Base-by-base conservation (phyloP, 2,797 vertebrate genomes). In the Ataeniobius toweri region DNA sequence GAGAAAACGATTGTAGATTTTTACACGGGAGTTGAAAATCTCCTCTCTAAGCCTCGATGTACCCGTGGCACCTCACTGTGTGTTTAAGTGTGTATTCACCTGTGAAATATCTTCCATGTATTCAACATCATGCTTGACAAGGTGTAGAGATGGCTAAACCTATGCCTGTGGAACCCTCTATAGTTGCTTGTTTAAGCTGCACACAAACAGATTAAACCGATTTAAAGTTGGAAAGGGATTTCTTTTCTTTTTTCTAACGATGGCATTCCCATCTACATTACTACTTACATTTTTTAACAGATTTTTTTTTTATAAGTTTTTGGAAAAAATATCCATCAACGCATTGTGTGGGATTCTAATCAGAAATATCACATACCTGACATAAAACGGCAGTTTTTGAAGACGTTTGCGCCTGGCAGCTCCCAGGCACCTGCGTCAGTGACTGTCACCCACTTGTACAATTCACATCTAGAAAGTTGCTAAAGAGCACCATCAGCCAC, bases 61-160 rank as follows among this genome's bases (percentile, higher is more conserved):
- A 71, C 71, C 77, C 73, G 73, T 78, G 20, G 36, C 86, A 73
- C 63, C 46, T 80, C 71, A 28, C 53, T 70, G 56, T 36, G 75
- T 82, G 76, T 87, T 55, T 84, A 76, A 76, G 51, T 88, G 86
- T 81, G 80, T 85, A 46, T 83, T 88, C 89, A 88, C 81, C 84
- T 89, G 88, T 91, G 86, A 91, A 89, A 92, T 86, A 82, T 84
- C 71, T 83, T 39, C 72, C 55, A 14, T 82, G 79, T 86, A 76
- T 81, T 82, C 74, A 70, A 13, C 79, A 80, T 81, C 85, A 81
- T 88, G 84, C 82, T 76, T 81, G 72, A 87, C 74, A 79, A 78
- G 83, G 68, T 81, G 70, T 59, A 36, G 44, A 75, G 83, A 85
- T 80, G 74, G 77, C 56, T 0, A 51, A 68, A 56, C 28, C 44